Evolutionary conservation across 2,888 invertebrate genomes (phyloP).

Genomic region (Diarsia brunnea): DNA sequence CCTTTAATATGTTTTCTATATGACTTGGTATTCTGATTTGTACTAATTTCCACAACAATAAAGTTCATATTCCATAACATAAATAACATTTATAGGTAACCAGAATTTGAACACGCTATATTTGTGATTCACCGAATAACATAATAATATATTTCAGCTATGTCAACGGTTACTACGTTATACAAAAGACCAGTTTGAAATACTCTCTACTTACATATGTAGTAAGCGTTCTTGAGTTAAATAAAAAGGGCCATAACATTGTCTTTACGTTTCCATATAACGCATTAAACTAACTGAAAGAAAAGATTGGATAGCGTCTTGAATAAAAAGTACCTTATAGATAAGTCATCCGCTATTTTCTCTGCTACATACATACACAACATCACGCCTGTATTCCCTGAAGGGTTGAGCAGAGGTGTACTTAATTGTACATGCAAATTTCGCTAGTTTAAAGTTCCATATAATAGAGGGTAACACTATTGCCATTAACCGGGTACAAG

Average conservation of each 20-base stretch:
- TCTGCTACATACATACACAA: background rate
- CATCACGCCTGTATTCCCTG: too few species aligned
- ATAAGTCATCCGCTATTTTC: too few species aligned
- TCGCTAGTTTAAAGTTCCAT: too few species aligned
- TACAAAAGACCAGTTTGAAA: slow-evolving; percentile 10
- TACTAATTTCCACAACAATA: background rate
- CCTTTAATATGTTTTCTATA: background rate
- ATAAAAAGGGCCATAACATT: background rate
- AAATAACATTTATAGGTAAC: background rate
- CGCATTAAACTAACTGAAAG: background rate
- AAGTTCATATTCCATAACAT: background rate
- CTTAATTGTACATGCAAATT: too few species aligned
- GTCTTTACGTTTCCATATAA: background rate
- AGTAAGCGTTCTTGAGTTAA: background rate
- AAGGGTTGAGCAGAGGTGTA: too few species aligned
- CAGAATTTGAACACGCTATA: background rate
- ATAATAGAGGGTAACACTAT: too few species aligned
- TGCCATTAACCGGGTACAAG: too few species aligned
- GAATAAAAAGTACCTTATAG: background rate
- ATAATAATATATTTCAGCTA: slow-evolving; percentile 15
- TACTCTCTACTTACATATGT: background rate
- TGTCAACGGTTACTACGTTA: background rate
- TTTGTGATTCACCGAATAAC: slow-evolving; percentile 5
- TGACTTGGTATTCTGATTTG: background rate
- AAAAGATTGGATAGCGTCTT: background rate